These are phyloP conservation scores for Ceryle rudis DNA, from an alignment of 2,797 vertebrate species.

Conservation along the genomic window DNA sequence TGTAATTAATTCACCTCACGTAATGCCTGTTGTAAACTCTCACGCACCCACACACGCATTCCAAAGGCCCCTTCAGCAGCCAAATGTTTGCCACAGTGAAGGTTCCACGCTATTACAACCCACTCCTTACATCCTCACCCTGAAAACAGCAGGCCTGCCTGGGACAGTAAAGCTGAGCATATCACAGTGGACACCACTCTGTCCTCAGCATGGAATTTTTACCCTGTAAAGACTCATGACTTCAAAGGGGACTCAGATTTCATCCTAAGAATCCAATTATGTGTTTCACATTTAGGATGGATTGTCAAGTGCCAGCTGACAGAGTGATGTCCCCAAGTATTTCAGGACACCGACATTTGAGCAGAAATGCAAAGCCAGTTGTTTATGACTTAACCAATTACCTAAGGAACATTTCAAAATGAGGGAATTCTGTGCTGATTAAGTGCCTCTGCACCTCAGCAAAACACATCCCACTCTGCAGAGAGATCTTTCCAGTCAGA, in stretches of 20 bases:
- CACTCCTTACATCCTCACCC: not conserved
- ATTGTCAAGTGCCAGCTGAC: slow-evolving; percentile 54
- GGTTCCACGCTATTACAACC: not conserved
- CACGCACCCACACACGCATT: not conserved
- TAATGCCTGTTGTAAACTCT: not conserved
- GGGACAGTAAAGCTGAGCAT: not conserved
- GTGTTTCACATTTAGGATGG: slow-evolving; percentile 49
- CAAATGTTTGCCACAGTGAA: not conserved
- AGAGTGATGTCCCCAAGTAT: slow-evolving; percentile 42
- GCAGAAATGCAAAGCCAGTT: slow-evolving; percentile 49
- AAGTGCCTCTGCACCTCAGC: slow-evolving; percentile 6
- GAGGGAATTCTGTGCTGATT: slow-evolving; percentile 5
- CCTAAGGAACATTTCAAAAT: slow-evolving; percentile 33
- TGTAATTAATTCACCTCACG: slow-evolving; percentile 19
- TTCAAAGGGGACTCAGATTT: slow-evolving; percentile 48
- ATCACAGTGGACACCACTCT: not conserved
- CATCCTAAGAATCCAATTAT: slow-evolving; percentile 59
- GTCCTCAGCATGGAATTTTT: not conserved
- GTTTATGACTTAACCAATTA: slow-evolving; percentile 8
- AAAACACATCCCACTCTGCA: not conserved
- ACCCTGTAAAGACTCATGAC: slow-evolving; percentile 13
- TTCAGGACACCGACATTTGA: slow-evolving; percentile 36
- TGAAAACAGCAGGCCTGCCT: not conserved
- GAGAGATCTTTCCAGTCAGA: not conserved
- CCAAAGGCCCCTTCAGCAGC: not conserved